These are phyloP conservation scores for Zaprionus nigranus DNA, from an alignment of 1,140 invertebrate genomes.

Conservation along the genomic window DNA sequence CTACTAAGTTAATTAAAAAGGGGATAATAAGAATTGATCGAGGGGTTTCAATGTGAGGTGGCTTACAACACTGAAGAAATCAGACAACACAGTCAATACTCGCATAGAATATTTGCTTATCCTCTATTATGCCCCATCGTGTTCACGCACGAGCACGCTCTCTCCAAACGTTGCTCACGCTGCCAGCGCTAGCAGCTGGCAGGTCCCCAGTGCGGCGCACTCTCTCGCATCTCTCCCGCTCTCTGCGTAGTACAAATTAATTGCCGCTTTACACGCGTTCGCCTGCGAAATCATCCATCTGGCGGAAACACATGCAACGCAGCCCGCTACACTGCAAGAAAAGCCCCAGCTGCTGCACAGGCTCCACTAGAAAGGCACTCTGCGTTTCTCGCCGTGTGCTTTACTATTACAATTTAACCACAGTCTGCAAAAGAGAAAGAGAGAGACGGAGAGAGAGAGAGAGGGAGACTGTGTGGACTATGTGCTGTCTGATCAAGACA, in stretches of 20 bases:
- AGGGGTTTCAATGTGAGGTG: too few relatives aligned
- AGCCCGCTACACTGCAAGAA: conserved; percentile 45
- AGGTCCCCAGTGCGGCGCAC: conserved; percentile 31
- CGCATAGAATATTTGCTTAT: too few relatives aligned
- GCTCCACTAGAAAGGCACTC: background rate
- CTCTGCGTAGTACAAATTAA: conserved; percentile 74
- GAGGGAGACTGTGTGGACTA: conserved; percentile 20
- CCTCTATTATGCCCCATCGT: background rate
- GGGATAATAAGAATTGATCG: too few relatives aligned
- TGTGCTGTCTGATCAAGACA: conserved; percentile 80
- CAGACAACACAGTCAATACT: too few relatives aligned
- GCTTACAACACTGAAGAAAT: too few relatives aligned
- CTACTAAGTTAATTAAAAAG: too few relatives aligned
- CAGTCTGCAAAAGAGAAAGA: conserved; percentile 20
- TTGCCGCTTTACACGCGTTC: conserved; percentile 81
- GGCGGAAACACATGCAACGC: conserved; percentile 68
- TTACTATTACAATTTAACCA: conserved; percentile 80
- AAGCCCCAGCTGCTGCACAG: background rate
- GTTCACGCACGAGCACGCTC: background rate
- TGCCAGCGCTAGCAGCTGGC: conserved; percentile 19
- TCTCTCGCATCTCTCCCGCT: conserved; percentile 37
- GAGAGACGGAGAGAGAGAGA: background rate
- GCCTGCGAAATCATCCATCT: conserved; percentile 75
- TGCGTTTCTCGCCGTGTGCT: conserved; percentile 65
- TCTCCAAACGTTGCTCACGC: conserved; percentile 8